Evolutionary conservation across 1,140 invertebrate genomes (phyloP).

Genomic region (Sitobion miscanthi): DNA sequence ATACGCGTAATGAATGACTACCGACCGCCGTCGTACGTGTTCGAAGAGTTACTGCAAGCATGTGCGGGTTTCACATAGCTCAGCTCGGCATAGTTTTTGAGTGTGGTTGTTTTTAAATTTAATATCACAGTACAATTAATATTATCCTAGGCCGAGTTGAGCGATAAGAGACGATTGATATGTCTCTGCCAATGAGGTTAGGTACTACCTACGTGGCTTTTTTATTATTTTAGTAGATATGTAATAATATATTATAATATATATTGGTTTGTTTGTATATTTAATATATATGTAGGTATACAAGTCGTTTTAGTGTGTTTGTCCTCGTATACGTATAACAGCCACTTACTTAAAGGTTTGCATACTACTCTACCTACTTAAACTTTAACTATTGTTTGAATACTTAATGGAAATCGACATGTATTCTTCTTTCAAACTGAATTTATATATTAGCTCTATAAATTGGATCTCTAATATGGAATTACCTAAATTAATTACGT

Average conservation of each 20-base stretch:
- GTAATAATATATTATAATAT: too few relatives aligned
- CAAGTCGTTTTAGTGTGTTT: neutral
- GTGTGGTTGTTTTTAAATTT: neutral
- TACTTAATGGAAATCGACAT: neutral
- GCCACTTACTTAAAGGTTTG: neutral
- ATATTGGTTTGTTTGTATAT: neutral
- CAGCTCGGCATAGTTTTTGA: too few relatives aligned
- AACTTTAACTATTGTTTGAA: neutral
- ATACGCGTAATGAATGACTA: neutral
- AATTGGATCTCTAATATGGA: too few relatives aligned
- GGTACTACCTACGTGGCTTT: neutral
- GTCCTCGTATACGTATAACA: neutral
- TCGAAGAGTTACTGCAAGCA: neutral
- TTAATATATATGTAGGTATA: neutral
- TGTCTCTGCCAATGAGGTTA: neutral
- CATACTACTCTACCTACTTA: neutral
- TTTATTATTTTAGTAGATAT: neutral
- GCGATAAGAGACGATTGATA: neutral
- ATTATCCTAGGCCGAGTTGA: neutral
- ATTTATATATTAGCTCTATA: neutral
- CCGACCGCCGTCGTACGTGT: neutral
- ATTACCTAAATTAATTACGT: too few relatives aligned
- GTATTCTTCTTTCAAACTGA: neutral
- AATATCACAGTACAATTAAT: neutral
- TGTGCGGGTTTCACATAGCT: neutral